Evolutionary conservation across 2,888 invertebrate genomes (phyloP), one percentile per base, ranked within the genome.

Genomic region (Agrochola lychnidis): DNA sequence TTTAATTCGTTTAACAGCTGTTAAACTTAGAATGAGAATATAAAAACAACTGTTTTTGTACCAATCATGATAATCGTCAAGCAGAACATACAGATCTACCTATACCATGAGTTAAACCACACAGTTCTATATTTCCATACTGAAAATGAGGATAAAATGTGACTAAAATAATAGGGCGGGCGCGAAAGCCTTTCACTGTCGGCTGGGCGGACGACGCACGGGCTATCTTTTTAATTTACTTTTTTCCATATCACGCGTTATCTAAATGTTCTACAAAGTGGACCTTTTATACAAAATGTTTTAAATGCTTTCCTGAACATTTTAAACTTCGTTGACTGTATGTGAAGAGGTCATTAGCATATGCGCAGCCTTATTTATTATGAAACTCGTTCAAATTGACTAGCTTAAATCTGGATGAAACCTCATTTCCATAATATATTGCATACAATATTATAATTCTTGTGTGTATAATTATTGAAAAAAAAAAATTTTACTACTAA

Each of bases 161-260:
- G 87, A 86, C 84, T 90, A 88, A 90, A 90, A 91, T 91, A 90
- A 91, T 87, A 89, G 85, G 79, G 48, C 73, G 78, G 75, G 73
- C n/a, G 78, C 70, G 77, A 63, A 84, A 73, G 75, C 85, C 87
- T 87, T 88, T 87, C 78, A 80, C 83, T 81, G 83, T 76, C 73
- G 72, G 64, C 14, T 12, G 84, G 80, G 82, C 74, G 82, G 76
- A n/a, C 25, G 62, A 76, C 64, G 67, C 63, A 57, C 70, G 76
- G 75, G 81, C 78, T 86, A 85, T 85, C 81, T 82, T 85, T 89
- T 87, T 88, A 88, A 86, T 89, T 91, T 79, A 79, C 84, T 83
- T 89, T 88, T 84, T 83, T 68, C 63, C 77, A 79, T 80, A 87
- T 81, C 75, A 76, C 76, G 76, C 67, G 80, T 89, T 87, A 76